These are phyloP conservation scores for Scartelaos histophorus DNA, from an alignment of 2,113 vertebrate species.

Conservation along the genomic window DNA sequence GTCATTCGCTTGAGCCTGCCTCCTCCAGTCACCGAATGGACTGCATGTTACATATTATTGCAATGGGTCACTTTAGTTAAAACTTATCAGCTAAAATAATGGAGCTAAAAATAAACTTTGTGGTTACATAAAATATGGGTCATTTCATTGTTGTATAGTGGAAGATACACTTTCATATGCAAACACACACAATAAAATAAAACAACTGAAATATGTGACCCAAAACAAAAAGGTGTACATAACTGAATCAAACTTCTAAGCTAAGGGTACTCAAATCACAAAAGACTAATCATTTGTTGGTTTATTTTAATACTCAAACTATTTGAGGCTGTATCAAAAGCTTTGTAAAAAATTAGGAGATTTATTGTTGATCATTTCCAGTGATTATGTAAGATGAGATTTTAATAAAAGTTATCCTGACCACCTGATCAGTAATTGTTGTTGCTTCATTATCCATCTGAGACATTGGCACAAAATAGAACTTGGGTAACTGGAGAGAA, in stretches of 20 bases:
- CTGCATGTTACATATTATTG: constrained; percentile 82
- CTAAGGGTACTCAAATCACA: constrained; percentile 85
- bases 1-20: constrained; percentile 36
- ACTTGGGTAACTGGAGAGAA: constrained; percentile 29
- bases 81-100: constrained; percentile 56
- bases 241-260: constrained; percentile 68
- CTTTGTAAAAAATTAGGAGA: constrained; percentile 85
- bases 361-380: constrained; percentile 65
- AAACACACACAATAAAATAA: constrained; percentile 60
- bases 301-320: constrained; percentile 83
- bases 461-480: constrained; percentile 39
- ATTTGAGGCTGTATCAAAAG: constrained; percentile 89
- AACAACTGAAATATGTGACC: constrained; percentile 61
- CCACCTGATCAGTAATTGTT: not conserved
- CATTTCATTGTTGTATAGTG: constrained; percentile 52
- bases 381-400: constrained; percentile 32
- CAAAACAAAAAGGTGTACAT: constrained; percentile 59
- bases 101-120: constrained; percentile 52
- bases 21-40: constrained; percentile 47
- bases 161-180: constrained; percentile 49
- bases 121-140: constrained; percentile 60
- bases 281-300: constrained; percentile 80
- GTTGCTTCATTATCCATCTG: constrained; percentile 6
- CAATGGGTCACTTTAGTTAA: constrained; percentile 76
- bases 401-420: not conserved